phyloP scores from a whole-genome alignment of 2,888 invertebrate genomes.

The Apamea crenata region DNA sequence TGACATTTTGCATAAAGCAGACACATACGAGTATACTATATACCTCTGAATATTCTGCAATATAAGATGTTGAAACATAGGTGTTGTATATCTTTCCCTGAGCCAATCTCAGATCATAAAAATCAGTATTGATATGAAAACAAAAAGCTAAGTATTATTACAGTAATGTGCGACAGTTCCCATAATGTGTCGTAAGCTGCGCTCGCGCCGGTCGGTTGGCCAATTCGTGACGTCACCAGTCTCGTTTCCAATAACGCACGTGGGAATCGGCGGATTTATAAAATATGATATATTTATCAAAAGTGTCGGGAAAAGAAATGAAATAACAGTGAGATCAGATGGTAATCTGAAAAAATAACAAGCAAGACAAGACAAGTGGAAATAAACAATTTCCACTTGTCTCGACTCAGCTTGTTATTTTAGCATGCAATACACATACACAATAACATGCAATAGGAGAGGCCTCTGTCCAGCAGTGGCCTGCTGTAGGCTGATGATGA shows the following conservation, averaged over 20 bases:
- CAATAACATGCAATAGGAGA: too few species aligned
- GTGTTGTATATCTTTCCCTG: slow-evolving; percentile 9
- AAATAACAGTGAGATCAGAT: background rate
- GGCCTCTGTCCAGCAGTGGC: too few species aligned
- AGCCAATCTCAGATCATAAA: slow-evolving; percentile 17
- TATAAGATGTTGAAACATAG: slow-evolving; percentile 2
- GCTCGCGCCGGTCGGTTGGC: slow-evolving; percentile 49
- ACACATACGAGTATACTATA: too few species aligned
- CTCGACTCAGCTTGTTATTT: too few species aligned
- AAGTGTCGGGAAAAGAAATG: background rate
- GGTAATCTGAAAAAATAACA: background rate
- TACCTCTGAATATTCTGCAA: background rate
- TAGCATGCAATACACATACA: too few species aligned
- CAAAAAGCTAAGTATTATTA: slow-evolving; percentile 33
- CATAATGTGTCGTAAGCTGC: slow-evolving; percentile 58
- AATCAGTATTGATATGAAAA: slow-evolving; percentile 31
- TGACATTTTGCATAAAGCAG: too few species aligned
- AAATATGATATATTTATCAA: background rate
- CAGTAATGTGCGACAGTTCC: slow-evolving; percentile 54
- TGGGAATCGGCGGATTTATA: slow-evolving; percentile 35
- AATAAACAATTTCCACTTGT: too few species aligned
- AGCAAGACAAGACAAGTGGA: background rate
- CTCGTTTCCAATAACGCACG: slow-evolving; percentile 51
- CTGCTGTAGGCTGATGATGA: too few species aligned
- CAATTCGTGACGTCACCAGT: slow-evolving; percentile 56